Evolutionary conservation across 1,140 invertebrate genomes (phyloP), one percentile per base, ranked within the genome.

Genomic region (Saccostrea cuccullata): DNA sequence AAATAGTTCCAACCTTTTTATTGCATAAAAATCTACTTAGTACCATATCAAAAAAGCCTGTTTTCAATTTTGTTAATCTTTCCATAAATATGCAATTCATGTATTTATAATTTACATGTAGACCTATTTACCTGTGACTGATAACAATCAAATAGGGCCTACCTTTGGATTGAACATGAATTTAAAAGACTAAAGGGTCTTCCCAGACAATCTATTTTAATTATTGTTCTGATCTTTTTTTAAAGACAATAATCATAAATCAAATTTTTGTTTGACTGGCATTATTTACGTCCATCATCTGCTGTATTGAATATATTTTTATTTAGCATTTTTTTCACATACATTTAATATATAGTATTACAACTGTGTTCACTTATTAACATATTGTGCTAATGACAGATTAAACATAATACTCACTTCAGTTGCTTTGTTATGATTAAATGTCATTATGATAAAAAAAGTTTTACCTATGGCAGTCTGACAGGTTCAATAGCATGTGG

Each of bases 311-410:
- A 15, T 60, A 60, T 4, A 64, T 64, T 20, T 64, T 17, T 64
- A 64, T 64, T 20, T n/a, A 64, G 58, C 17, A n/a, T 20, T 20
- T 64, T 64, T 64, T 64, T 64, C n/a, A 3, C 13, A 30, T 36
- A 30, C 70, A 77, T 77, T 36, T 15, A 36, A 30, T 11, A 36
- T 36, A 36, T 36, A 36, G 30, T 36, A 36, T 36, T 36, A 30
- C 70, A 77, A 77, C 36, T 77, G 70, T 77, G 70, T 77, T 40
- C 30, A 77, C 26, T 73, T 73, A 26, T 77, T 77, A 13, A 36
- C 70, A 77, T 15, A 36, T 12, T 77, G 30, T 77, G 30, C 70
- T 36, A 64, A 64, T 64, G 58, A 17, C 58, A 64, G 15, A 64
- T 20, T 20, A 8, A 64, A 64, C n/a, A 8, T 20, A n/a, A 64